Percentiles rank a stretch among this genome's conserved stretches.
These are phyloP conservation scores for Cheilinus undulatus DNA, from an alignment of 2,113 vertebrate genomes.

Conservation along the genomic window DNA sequence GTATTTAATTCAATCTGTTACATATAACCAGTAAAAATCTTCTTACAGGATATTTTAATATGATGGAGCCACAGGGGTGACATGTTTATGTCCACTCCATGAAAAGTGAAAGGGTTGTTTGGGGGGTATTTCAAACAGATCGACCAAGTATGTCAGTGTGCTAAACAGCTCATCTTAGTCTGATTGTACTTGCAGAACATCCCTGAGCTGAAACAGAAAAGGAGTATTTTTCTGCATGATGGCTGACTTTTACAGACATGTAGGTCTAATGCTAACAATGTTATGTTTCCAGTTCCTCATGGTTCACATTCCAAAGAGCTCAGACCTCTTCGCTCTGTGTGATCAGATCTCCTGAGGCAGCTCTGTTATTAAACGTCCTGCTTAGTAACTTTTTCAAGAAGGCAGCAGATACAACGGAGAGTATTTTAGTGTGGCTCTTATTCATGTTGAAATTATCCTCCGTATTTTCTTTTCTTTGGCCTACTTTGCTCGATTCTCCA, in stretches of 20 bases:
- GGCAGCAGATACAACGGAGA: neutral
- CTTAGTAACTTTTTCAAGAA: neutral
- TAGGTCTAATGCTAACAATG: neutral
- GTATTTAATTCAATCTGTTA: too few species aligned
- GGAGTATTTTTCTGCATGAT: neutral
- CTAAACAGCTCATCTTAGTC: neutral
- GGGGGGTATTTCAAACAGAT: too few species aligned
- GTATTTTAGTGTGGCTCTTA: neutral
- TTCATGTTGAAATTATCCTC: neutral
- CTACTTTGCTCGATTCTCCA: neutral
- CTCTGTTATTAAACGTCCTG: neutral
- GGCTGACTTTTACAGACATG: neutral
- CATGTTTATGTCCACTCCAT: neutral
- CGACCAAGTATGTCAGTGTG: neutral
- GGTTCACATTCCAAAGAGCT: slow-evolving; percentile 7
- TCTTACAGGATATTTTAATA: neutral
- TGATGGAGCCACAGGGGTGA: too few species aligned
- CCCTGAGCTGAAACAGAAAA: neutral
- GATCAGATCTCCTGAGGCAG: neutral
- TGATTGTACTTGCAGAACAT: neutral
- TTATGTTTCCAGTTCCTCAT: slow-evolving; percentile 23
- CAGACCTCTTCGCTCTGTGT: neutral
- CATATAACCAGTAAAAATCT: too few species aligned
- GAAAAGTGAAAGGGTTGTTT: neutral
- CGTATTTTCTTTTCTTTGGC: slow-evolving; percentile 5